Base-by-base conservation (phyloP, 2,888 invertebrate genomes). In the Drosophila greeni region DNA sequence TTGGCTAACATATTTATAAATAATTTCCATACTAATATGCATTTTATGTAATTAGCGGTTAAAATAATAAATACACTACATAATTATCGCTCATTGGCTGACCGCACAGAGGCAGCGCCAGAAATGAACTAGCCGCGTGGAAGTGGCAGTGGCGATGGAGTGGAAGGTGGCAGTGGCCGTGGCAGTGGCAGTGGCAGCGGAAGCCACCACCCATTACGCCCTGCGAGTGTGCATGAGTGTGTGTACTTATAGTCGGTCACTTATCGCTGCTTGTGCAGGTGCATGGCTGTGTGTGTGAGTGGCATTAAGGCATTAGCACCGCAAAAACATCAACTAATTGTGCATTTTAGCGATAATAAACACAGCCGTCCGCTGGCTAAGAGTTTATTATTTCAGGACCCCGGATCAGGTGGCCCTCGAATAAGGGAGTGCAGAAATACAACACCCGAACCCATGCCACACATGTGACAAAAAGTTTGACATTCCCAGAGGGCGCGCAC, bases 31-130 rank as follows among this genome's bases (percentile, higher is more conserved):
- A 73, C 81, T 79, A 84, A 81, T 84, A 84, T 79, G 81, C 82
- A 84, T 81, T 82, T 82, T 79, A 81, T 81, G 84, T 84, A 84
- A 81, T 81, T 81, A 81, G 81, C 80, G 81, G 81, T 81, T 82
- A 84, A 81, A 84, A 81, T 82, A 81, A 81, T 81, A 84, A 81
- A 81, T 81, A 81, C 82, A 75, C 73, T 75, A 84, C 84, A 81
- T 84, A 84, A 81, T 81, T 81, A 84, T 84, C 81, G 62, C 79
- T 82, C 76, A 75, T 75, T 70, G 73, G 72, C 66, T 71, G 74
- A 84, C 84, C 81, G 68, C 81, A 81, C 66, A 58, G 70, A 56
- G 47, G 61, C 69, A 59, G 62, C 62, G 74, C 66, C 75, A 76
- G 66, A 72, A 76, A 75, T 74, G 71, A 76, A 80, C 59, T 60